phyloP scores from a whole-genome alignment of 1,140 invertebrate genomes.

The Choristoneura fumiferana region DNA sequence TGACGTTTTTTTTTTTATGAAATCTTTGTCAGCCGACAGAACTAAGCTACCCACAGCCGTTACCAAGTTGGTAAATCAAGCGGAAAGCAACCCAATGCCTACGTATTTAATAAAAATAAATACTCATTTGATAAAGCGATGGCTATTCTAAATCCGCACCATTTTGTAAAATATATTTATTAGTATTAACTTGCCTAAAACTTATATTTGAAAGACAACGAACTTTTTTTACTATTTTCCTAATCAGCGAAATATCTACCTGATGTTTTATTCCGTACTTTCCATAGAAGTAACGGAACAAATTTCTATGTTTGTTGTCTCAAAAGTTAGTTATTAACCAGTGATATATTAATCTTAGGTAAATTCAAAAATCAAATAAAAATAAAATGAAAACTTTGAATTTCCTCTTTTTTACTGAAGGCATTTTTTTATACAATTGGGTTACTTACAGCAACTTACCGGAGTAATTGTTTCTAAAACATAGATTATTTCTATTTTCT shows the following conservation, averaged over 20 bases:
- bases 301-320: too few relatives aligned
- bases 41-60: constrained; percentile 16
- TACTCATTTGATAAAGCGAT: background rate
- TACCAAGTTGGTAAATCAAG: constrained; percentile 6
- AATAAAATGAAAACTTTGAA: too few relatives aligned
- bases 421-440: too few relatives aligned
- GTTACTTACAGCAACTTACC: background rate
- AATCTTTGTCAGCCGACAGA: background rate
- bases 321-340: too few relatives aligned
- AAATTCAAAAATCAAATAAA: too few relatives aligned
- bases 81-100: constrained; percentile 6
- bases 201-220: constrained; percentile 4
- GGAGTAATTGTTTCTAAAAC: background rate
- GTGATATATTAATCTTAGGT: too few relatives aligned
- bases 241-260: too few relatives aligned
- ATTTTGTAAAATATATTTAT: background rate
- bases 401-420: too few relatives aligned
- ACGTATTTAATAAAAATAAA: constrained; percentile 7
- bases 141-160: constrained; percentile 3
- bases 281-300: too few relatives aligned
- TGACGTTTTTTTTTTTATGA: background rate
- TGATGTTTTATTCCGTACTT: too few relatives aligned
- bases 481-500: constrained; percentile 1
- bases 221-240: background rate
- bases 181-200: background rate